phyloP scores from a whole-genome alignment of 2,797 vertebrate species.

The Notamacropus eugenii region DNA sequence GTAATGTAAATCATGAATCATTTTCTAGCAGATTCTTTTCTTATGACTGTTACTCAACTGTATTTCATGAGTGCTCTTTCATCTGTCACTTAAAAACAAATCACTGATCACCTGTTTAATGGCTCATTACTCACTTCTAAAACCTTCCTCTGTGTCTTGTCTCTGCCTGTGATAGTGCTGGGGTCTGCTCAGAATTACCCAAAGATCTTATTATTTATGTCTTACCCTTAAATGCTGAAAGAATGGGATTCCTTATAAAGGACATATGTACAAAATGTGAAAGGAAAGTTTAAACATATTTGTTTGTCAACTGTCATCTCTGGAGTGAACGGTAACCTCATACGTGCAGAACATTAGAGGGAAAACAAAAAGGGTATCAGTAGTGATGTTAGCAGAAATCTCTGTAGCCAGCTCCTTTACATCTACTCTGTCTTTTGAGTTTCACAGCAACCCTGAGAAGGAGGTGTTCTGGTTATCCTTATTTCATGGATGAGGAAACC shows the following conservation, averaged over 20 bases:
- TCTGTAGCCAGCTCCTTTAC: neutral
- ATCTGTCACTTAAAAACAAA: no score
- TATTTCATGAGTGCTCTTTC: no score
- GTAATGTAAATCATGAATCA: no score
- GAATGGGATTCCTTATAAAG: neutral
- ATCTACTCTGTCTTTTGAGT: neutral
- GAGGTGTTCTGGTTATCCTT: neutral
- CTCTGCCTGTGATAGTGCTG: conserved; percentile 18
- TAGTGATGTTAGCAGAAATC: neutral
- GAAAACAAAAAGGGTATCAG: neutral
- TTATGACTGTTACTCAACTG: accelerated
- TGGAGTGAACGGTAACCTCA: neutral
- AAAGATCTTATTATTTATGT: neutral
- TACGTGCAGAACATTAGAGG: neutral
- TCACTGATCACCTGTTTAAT: neutral
- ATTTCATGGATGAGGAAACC: neutral
- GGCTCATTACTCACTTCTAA: conserved; percentile 22
- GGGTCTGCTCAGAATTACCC: no score
- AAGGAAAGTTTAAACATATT: neutral
- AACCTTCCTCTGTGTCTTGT: conserved; percentile 7
- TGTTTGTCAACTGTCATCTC: neutral
- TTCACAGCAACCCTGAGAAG: neutral
- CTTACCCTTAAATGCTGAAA: neutral
- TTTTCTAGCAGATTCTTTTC: no score
- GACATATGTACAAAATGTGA: neutral